Percentiles rank a stretch among this genome's conserved stretches.
These are phyloP conservation scores for Halocynthia roretzi DNA, from an alignment of 23 tunicate genomes.

Conservation along the genomic window DNA sequence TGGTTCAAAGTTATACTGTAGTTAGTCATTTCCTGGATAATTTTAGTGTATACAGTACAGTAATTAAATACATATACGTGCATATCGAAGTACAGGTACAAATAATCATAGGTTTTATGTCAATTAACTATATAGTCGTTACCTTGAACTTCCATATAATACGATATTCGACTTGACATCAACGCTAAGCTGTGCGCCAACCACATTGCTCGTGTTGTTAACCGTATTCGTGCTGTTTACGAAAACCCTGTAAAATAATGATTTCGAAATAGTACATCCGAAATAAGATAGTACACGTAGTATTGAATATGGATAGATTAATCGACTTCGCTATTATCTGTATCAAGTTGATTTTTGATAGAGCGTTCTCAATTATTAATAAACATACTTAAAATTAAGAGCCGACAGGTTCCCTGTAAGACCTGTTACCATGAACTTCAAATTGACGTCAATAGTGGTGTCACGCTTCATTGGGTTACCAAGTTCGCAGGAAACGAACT, in stretches of 20 bases:
- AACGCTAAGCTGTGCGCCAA: slow-evolving; percentile 9
- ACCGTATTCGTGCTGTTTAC: slow-evolving; percentile 63
- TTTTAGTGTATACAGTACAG: too few relatives aligned
- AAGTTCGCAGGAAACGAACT: slow-evolving; percentile 63
- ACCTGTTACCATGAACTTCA: slow-evolving; percentile 49
- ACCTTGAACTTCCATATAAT: slow-evolving; percentile 47
- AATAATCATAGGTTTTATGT: too few relatives aligned
- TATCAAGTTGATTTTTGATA: too few relatives aligned
- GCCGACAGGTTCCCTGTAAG: slow-evolving; percentile 32
- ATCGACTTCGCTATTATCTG: too few relatives aligned
- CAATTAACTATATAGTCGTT: slow-evolving; percentile 10
- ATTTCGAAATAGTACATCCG: background rate
- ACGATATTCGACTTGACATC: slow-evolving; percentile 44
- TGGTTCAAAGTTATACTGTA: too few relatives aligned
- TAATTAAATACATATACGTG: too few relatives aligned
- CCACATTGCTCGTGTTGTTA: slow-evolving; percentile 24
- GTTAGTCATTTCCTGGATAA: too few relatives aligned
- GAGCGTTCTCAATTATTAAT: too few relatives aligned
- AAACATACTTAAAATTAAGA: slow-evolving; percentile 39
- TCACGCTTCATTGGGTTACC: slow-evolving; percentile 66
- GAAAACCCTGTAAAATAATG: slow-evolving; percentile 24
- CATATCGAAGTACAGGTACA: too few relatives aligned
- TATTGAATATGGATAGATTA: too few relatives aligned
- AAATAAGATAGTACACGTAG: too few relatives aligned
- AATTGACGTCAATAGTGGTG: slow-evolving; percentile 17